A percentile compares a stretch with the other conserved stretches of the same genome.
Conservation (phyloP, 2,888 invertebrate genomes). For the Saturnia pavonia region DNA sequence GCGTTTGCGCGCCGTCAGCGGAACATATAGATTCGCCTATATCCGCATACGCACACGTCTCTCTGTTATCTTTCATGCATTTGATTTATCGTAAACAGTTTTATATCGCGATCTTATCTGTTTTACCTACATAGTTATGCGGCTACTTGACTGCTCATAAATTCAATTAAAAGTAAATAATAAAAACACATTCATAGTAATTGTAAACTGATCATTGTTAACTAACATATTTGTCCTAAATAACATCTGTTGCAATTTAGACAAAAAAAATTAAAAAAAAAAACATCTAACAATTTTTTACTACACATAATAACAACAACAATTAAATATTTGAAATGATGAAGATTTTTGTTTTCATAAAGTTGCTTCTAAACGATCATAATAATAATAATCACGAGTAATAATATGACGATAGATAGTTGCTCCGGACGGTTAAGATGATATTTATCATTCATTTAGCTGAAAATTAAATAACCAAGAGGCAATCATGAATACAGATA, state of each 20-base stretch:
- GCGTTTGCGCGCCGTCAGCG: slow-evolving; percentile 12
- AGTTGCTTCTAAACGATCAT: not conserved
- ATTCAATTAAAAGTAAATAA: not conserved
- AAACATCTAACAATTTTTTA: too few species aligned
- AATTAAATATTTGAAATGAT: not conserved
- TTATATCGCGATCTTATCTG: slow-evolving; percentile 6
- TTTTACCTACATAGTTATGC: not conserved
- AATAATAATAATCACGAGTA: not conserved
- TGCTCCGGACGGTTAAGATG: not conserved
- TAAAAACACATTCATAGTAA: not conserved
- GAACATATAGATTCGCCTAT: slow-evolving; percentile 12
- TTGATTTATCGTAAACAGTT: slow-evolving; percentile 17
- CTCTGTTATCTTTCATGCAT: slow-evolving; percentile 16
- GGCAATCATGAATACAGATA: not conserved
- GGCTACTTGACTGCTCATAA: not conserved
- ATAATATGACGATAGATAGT: not conserved
- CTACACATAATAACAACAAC: not conserved
- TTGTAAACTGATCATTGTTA: not conserved
- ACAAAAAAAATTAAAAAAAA: too few species aligned
- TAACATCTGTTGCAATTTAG: not conserved
- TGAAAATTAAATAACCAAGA: not conserved
- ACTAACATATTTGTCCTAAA: too few species aligned
- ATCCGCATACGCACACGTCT: slow-evolving; percentile 17
- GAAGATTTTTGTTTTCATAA: not conserved
- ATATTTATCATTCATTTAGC: not conserved